These are phyloP conservation scores for Linnaemya vulpina DNA, from an alignment of 2,888 invertebrate species.

Conservation along the genomic window DNA sequence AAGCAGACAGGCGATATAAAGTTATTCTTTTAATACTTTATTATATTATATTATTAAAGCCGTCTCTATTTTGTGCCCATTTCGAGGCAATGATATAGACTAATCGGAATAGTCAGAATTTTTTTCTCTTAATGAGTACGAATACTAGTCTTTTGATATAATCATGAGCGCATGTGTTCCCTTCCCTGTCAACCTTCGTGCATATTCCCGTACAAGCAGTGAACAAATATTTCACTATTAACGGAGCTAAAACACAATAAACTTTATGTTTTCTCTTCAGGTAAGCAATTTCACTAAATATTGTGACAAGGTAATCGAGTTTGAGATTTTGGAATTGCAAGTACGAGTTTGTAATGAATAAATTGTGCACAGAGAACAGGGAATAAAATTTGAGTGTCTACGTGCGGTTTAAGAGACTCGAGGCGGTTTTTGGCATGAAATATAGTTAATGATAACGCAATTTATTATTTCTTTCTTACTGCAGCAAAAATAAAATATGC, in stretches of 20 bases:
- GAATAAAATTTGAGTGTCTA: slow-evolving; percentile 20
- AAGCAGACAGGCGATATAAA: too few relatives aligned
- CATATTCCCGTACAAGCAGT: slow-evolving; percentile 14
- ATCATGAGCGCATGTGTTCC: background rate
- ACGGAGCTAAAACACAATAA: slow-evolving; percentile 41
- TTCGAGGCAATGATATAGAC: too few relatives aligned
- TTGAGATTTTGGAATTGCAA: slow-evolving; percentile 49
- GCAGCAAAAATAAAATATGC: slow-evolving; percentile 18
- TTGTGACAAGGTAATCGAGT: slow-evolving; percentile 67
- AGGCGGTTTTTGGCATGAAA: slow-evolving; percentile 61
- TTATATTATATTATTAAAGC: background rate
- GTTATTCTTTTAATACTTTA: too few relatives aligned
- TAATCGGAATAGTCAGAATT: too few relatives aligned
- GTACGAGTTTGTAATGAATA: slow-evolving; percentile 45
- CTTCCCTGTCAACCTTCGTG: background rate
- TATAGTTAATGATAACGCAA: slow-evolving; percentile 63
- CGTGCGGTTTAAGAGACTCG: slow-evolving; percentile 48
- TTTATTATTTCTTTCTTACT: slow-evolving; percentile 15
- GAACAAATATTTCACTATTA: slow-evolving; percentile 24
- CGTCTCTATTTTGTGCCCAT: too few relatives aligned
- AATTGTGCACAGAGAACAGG: slow-evolving; percentile 34
- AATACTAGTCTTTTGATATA: too few relatives aligned
- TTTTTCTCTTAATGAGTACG: too few relatives aligned
- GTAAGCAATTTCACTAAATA: slow-evolving; percentile 43
- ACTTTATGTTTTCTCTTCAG: slow-evolving; percentile 12